Conservation (phyloP, 2,888 invertebrate species). For the Trichogramma dendrolimi region DNA sequence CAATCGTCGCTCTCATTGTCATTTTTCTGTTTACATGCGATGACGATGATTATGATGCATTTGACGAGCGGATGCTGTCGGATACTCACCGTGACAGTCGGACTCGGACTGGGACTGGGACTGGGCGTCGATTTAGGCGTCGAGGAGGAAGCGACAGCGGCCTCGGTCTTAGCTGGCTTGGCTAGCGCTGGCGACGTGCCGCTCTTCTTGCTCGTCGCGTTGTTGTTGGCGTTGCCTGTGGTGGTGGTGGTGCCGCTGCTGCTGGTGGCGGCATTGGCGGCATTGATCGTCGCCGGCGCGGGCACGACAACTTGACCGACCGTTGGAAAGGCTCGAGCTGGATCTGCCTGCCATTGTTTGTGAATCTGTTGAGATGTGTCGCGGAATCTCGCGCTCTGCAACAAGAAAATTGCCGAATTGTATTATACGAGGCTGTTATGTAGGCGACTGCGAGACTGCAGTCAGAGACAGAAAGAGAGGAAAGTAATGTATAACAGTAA, state of each 20-base stretch:
- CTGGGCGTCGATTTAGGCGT: constrained; percentile 46
- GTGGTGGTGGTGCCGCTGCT: neutral
- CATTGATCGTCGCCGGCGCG: neutral
- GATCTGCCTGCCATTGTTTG: constrained; percentile 62
- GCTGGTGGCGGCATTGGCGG: neutral
- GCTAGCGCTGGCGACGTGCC: neutral
- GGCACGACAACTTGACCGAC: constrained; percentile 35
- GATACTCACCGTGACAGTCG: constrained; percentile 44
- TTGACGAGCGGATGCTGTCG: neutral
- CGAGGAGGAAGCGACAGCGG: constrained; percentile 23
- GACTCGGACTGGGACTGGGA: constrained; percentile 48
- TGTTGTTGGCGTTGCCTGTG: neutral
- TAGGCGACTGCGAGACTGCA: no score
- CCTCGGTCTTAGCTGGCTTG: constrained; percentile 13
- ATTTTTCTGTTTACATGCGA: no score
- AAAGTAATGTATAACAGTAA: no score
- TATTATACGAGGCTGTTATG: neutral
- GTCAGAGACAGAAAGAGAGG: no score
- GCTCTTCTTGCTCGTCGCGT: neutral
- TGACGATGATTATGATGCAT: neutral
- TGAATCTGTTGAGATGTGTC: constrained; percentile 74
- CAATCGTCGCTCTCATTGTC: no score
- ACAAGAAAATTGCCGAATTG: neutral
- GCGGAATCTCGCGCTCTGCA: constrained; percentile 62
- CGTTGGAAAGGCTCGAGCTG: constrained; percentile 48